Base-by-base conservation (phyloP, 2,888 invertebrate species). In the Drosophila borealis region DNA sequence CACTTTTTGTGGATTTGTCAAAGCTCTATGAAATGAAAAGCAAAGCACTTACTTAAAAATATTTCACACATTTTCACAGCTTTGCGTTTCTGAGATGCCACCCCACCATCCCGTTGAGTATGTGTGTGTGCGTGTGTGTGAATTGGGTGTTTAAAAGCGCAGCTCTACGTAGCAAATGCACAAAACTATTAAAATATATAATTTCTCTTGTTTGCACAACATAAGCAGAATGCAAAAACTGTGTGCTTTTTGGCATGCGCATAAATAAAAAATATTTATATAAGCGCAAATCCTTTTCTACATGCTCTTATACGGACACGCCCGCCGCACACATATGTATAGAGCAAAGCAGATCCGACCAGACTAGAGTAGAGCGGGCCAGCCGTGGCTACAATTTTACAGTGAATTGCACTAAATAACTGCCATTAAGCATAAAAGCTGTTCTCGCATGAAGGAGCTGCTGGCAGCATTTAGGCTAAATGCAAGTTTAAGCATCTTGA, bases 361-460 rank as follows among this genome's bases (percentile, higher is more conserved):
- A 51, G 37, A 51, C 50, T 29, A 39, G 21, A 37, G 51, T 8
- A 2, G 29, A 11, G 33, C 21, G 33, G 33, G 37, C 63, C 63
- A 62, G 61, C 61, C 49, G 69, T 76, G 80, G 75, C 80, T 72
- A 78, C 83, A 88, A 87, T 86, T 84, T 88, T 73, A 87, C 85
- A 85, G 80, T 81, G 85, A 88, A 83, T 83, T 87, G 81, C 84
- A 87, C 88, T 82, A 80, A 89, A 89, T 86, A 88, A 84, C 84
- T 81, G 78, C 82, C 78, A 89, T 89, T 89, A 89, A 88, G 87
- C 80, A 88, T 89, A 84, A 89, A 89, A 89, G 87, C 85, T 81
- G 78, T 81, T 89, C 77, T 79, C 87, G 81, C 88, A 80, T 89
- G 88, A 88, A 89, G 75, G 87, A 76, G 56, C 72, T 70, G 72